Conservation (phyloP, 2,113 vertebrate species). For the Tetrax tetrax region DNA sequence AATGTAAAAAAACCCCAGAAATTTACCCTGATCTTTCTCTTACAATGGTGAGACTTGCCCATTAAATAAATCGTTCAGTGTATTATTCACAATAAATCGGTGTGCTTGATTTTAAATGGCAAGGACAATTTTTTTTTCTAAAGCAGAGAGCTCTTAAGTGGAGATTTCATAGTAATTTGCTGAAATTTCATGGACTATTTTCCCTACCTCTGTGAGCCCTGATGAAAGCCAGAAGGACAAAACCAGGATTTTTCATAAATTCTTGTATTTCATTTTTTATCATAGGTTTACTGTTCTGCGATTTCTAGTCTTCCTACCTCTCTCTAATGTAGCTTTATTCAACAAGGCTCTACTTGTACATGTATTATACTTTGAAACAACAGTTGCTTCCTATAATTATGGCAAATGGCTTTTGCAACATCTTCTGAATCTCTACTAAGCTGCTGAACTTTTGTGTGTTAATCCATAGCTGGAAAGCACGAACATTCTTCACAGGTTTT, state of each 20-base stretch:
- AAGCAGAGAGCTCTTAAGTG: background rate
- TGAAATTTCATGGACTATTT: background rate
- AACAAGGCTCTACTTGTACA: background rate
- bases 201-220: background rate
- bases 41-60: background rate
- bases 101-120: background rate
- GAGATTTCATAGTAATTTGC: background rate
- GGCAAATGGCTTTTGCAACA: background rate
- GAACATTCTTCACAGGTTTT: background rate
- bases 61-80: background rate
- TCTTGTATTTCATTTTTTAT: background rate
- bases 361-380: background rate
- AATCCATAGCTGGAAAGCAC: background rate
- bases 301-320: background rate
- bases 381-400: background rate
- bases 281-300: background rate
- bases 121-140: background rate
- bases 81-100: background rate
- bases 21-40: background rate
- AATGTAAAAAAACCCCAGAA: background rate
- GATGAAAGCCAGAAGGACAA: background rate
- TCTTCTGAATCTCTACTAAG: background rate
- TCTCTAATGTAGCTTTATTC: background rate
- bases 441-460: background rate
- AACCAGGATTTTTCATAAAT: background rate